Base-by-base conservation (phyloP, 2,888 invertebrate genomes). In the Ectemnius cavifrons region DNA sequence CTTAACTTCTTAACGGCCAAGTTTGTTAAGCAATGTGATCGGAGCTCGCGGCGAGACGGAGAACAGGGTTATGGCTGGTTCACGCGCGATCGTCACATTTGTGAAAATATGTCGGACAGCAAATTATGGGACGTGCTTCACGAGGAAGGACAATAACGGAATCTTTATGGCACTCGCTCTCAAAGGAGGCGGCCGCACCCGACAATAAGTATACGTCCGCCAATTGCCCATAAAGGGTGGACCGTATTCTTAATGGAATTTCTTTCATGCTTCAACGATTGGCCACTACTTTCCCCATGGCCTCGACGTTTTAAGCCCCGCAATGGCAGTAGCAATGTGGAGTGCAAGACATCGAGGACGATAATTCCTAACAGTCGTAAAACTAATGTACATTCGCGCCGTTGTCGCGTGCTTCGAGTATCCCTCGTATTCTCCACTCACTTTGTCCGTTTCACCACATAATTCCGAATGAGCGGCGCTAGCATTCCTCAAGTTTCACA, bases 141-240 rank as follows among this genome's bases (percentile, higher is more conserved):
- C 66, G 45, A 49, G 63, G 72, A 61, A 72, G 72, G 77, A 69
- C 77, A 68, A 75, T 77, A 75, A 77, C 76, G 76, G 77, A 78
- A 78, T 73, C 70, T 76, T 78, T 78, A 78, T 57, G 75, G 72
- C 37, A 64, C 66, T 0, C 66, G 20, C 52, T n/a, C 11, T 28
- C 18, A 46, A 13, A 59, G 68, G 63, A 63, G 37, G 28, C 52
- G 70, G 49, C 56, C 37, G 37, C 67, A 57, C 65, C 62, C 71
- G 75, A 70, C 63, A 68, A 67, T n/a, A 56, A 47, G 63, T 66
- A 73, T 73, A 77, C 75, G 60, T 63, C 63, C 66, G 72, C 37
- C 75, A 77, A 77, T 77, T 63, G 77, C 66, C 77, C 72, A 77
- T 77, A 77, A 77, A 75, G 61, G n/a, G 56, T 63, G 14, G 5